Evolutionary conservation across 2,797 vertebrate genomes (phyloP), one percentile per base, ranked within the genome.

Genomic region (Adrianichthys oophorus): DNA sequence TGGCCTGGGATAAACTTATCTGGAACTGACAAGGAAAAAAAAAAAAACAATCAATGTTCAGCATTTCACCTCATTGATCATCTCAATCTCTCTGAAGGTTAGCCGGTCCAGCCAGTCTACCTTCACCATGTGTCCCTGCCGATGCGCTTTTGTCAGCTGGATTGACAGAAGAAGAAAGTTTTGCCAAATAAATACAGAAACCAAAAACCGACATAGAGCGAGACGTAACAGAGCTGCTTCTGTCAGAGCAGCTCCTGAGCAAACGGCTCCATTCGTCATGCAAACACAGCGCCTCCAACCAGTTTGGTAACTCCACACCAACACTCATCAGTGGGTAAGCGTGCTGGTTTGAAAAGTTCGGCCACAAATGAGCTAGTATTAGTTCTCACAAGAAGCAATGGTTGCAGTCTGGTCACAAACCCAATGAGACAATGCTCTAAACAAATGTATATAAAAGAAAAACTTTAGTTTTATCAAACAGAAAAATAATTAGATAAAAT

Each of bases 61-160:
- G 16, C 2, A 23, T 24, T 92, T 79, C 70, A 98, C 97, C 94
- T 99, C 98, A 50, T 99, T 99, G 85, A 99, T 99, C 98, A 99
- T 99, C 88, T 99, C 98, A 44, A 99, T 99, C 88, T 98, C 98
- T 86, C 98, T 93, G 88, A 99, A 99, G 44, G 98, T 98, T 81
- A 98, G 78, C 74, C 98, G 94, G 87, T 98, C 98, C 87, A 98
- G 87, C 98, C 98, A 98, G 78, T 98, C 98, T 15, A 99, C 96
- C 87, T 99, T 98, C 64, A 98, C 98, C 96, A 99, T 97, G 87
- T 99, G 96, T 56, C 97, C 98, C 74, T 99, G 96, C 15, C 97
- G 92, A 81, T 99, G 97, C 80, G 96, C 97, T 82, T 99, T 99
- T 0, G 98, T 99, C 79, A 99, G 91, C 98, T 99, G 84, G 17